phyloP scores from a whole-genome alignment of 2,797 vertebrate species.

The Anabas testudineus region DNA sequence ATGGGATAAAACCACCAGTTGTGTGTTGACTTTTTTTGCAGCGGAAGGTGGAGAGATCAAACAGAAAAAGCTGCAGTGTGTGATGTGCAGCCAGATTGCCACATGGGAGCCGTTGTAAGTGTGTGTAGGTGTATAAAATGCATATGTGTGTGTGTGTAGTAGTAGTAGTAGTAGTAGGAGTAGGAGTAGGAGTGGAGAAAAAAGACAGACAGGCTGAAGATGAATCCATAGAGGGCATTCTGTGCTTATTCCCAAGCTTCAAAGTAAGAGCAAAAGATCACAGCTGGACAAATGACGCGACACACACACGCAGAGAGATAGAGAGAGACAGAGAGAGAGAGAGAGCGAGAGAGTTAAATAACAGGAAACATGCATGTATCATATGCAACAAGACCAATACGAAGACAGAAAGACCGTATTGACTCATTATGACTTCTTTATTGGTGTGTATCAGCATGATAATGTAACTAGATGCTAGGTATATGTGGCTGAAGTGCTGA shows the following conservation, averaged over 20 bases:
- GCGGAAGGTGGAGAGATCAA: constrained; percentile 52
- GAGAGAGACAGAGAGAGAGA: background rate
- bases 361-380: constrained; percentile 2
- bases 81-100: constrained; percentile 65
- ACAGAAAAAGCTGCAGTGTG: constrained; percentile 30
- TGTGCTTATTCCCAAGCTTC: constrained; percentile 58
- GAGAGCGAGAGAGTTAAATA: background rate
- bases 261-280: constrained; percentile 52
- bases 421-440: background rate
- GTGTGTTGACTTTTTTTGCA: constrained; percentile 37
- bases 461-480: background rate
- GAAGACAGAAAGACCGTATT: background rate
- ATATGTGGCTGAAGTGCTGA: constrained; percentile 34
- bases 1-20: constrained; percentile 23
- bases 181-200: too few relatives aligned
- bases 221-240: constrained; percentile 45
- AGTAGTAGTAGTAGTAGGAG: background rate
- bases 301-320: constrained; percentile 2
- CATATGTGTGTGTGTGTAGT: constrained; percentile 21
- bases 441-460: background rate
- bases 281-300: constrained; percentile 60
- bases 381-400: too few relatives aligned
- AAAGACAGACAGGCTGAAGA: constrained; percentile 21
- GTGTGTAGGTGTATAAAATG: constrained; percentile 34
- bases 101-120: constrained; percentile 59